Base-by-base conservation (phyloP, 2,113 vertebrate genomes). In the Balaeniceps rex region DNA sequence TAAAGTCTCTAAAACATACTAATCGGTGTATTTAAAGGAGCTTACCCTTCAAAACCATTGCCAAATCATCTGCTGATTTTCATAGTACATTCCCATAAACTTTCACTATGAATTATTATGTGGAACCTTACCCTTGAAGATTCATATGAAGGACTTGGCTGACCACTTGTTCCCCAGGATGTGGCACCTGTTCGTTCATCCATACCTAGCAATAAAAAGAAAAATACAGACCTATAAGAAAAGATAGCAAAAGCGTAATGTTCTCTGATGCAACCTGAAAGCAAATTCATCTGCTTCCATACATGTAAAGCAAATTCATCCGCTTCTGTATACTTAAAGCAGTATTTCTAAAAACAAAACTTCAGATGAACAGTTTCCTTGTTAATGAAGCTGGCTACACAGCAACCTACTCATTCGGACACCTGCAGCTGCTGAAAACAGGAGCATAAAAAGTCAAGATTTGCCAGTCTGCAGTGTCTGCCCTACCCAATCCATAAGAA, bases 101-200 rank as follows among this genome's bases (percentile, higher is more conserved):
- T 55, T 83, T 23, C 34, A 72, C 3, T 61, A 54, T 36, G 34
- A 96, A 92, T 65, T 40, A 69, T 44, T 72, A 46, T 2, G 4
- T 36, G 68, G 40, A 95, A 70, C 98, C 99, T 99, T 99, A 99
- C 99, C 99, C 99, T 98, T 95, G 99, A 98, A 97, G 99, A 98
- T 78, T 99, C 99, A 82, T 99, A 99, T 14, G 99, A 98, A 79
- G 99, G 99, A 97, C 99, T 99, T 97, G 99, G 98, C 96, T 99
- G 99, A 95, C 99, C 98, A 83, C 99, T 99, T 98, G 99, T 90
- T 98, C 98, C 98, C 99, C 99, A 99, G 83, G 99, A 99, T 33
- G 99, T 96, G 81, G 99, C 98, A 97, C 97, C 98, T 98, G 98
- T 98, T 97, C 99, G 97, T 97, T 99, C 99, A 97, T 99, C 99